A percentile compares a stretch with the other conserved stretches of the same genome.
These are phyloP conservation scores for Cinara cedri DNA, from an alignment of 2,888 invertebrate species.

Conservation along the genomic window DNA sequence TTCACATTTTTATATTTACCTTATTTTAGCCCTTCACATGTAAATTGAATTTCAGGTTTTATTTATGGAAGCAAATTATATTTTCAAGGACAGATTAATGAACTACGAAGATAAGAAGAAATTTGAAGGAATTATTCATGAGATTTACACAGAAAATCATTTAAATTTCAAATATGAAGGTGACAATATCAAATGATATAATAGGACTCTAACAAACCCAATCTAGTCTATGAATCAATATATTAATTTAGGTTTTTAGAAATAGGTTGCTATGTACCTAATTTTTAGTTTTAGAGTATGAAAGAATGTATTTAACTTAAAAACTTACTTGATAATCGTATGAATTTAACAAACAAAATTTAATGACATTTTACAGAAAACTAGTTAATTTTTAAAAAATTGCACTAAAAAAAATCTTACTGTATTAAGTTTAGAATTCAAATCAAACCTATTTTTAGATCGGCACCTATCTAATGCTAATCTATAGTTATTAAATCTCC, in stretches of 20 bases:
- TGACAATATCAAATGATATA: neutral
- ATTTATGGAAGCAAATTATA: constrained; percentile 75
- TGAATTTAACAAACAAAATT: too few relatives aligned
- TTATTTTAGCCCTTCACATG: neutral
- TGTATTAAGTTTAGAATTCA: too few relatives aligned
- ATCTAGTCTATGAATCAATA: too few relatives aligned
- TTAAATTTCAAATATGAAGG: constrained; percentile 46
- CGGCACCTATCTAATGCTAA: neutral
- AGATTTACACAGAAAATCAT: constrained; percentile 59
- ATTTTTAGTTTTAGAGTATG: too few relatives aligned
- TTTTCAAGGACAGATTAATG: constrained; percentile 78
- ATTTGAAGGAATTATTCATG: constrained; percentile 70
- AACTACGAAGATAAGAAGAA: constrained; percentile 71
- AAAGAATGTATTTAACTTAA: too few relatives aligned
- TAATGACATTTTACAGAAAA: too few relatives aligned
- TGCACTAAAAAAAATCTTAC: too few relatives aligned
- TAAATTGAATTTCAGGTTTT: constrained; percentile 67
- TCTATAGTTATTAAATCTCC: neutral
- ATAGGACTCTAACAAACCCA: neutral
- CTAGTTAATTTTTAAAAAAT: too few relatives aligned
- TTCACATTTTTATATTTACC: neutral
- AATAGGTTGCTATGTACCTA: too few relatives aligned
- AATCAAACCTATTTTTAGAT: neutral
- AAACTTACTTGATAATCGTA: too few relatives aligned
- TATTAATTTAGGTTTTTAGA: too few relatives aligned